Evolutionary conservation across 2,113 vertebrate species (phyloP).

Genomic region (Carollia perspicillata): DNA sequence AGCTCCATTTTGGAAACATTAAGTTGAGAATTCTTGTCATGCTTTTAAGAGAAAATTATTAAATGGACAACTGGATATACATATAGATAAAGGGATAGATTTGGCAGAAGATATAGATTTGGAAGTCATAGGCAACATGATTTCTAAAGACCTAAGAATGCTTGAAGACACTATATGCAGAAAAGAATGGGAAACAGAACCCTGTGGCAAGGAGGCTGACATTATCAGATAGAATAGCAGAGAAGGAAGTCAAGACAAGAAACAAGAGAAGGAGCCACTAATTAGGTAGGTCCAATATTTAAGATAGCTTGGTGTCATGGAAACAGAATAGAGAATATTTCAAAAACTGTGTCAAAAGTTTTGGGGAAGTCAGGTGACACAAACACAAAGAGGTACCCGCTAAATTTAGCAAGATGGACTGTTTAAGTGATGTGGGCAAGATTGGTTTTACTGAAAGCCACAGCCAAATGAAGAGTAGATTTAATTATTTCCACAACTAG

Average conservation of each 20-base stretch:
- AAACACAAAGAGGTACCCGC: background rate
- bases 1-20: background rate
- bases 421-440: background rate
- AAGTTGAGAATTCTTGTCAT: background rate
- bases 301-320: background rate
- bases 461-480: background rate
- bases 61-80: background rate
- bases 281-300: background rate
- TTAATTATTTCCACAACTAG: background rate
- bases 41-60: background rate
- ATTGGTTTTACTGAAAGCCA: background rate
- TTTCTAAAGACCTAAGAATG: background rate
- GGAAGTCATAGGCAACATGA: background rate
- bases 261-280: background rate
- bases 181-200: background rate
- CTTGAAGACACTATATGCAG: background rate
- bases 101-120: background rate
- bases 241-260: background rate
- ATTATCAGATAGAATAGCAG: background rate
- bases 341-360: background rate
- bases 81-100: background rate
- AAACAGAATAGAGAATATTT: background rate
- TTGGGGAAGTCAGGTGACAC: background rate
- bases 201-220: background rate
- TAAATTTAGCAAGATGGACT: background rate